Conservation (phyloP, 2,888 invertebrate genomes). For the Lucinisca nassula region DNA sequence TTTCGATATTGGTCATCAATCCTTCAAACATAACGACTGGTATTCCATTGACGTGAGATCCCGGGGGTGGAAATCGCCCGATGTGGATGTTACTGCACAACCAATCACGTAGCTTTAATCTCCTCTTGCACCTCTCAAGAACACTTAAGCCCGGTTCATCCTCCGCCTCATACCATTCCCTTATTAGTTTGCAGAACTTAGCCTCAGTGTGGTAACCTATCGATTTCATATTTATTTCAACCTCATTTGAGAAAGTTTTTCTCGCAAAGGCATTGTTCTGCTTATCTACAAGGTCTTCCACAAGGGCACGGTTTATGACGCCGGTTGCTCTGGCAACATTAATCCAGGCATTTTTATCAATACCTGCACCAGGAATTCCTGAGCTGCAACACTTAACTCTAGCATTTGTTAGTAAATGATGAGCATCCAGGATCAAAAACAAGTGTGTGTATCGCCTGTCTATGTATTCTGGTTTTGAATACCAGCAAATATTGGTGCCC, state of each 20-base stretch:
- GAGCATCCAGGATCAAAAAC: constrained; percentile 8
- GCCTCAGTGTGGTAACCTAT: constrained; percentile 22
- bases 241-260: constrained; percentile 36
- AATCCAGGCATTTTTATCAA: background rate
- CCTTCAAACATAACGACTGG: constrained; percentile 55
- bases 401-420: constrained; percentile 8
- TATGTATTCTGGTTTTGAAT: constrained; percentile 6
- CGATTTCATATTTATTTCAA: background rate
- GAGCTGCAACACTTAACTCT: background rate
- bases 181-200: constrained; percentile 27
- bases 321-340: background rate
- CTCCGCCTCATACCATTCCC: constrained; percentile 44
- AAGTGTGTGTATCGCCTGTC: background rate
- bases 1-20: constrained; percentile 49
- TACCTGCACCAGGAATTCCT: constrained; percentile 3
- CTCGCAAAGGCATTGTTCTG: constrained; percentile 44
- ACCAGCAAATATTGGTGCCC: background rate
- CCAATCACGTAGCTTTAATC: constrained; percentile 43
- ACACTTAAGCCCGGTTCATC: constrained; percentile 47
- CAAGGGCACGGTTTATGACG: constrained; percentile 1
- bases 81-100: constrained; percentile 43
- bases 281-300: constrained; percentile 53
- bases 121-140: constrained; percentile 22
- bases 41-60: constrained; percentile 47
- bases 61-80: constrained; percentile 43